Evolutionary conservation across 2,888 invertebrate species (phyloP).

Genomic region (Euzetes globulus): DNA sequence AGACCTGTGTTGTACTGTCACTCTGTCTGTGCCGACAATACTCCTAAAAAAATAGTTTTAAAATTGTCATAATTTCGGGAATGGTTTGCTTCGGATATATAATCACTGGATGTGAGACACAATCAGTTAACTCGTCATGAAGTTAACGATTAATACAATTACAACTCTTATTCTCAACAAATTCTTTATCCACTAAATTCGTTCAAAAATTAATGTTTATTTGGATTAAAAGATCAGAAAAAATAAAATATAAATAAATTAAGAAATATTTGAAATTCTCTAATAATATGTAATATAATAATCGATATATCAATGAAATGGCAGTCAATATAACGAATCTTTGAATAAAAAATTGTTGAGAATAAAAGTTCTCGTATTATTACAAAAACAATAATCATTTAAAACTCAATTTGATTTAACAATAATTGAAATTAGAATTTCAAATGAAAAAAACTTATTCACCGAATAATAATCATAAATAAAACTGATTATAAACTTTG

Average conservation of each 20-base stretch:
- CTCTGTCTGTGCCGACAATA: not conserved
- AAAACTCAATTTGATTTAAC: not conserved
- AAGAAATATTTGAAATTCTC: not conserved
- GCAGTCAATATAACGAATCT: not conserved
- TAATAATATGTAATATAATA: not conserved
- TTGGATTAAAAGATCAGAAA: not conserved
- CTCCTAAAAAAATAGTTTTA: not conserved
- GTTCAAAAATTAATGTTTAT: not conserved
- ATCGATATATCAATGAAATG: not conserved
- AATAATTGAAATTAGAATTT: not conserved
- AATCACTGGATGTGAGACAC: not conserved
- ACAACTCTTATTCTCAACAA: not conserved
- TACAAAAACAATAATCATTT: conserved; percentile 2
- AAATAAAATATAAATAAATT: not conserved
- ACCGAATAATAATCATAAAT: not conserved
- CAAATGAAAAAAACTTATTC: conserved; percentile 1
- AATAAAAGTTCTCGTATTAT: not conserved
- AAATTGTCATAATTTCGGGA: not conserved
- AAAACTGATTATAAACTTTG: not conserved
- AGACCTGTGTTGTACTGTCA: not conserved
- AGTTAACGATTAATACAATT: conserved; percentile 17
- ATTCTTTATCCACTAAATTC: not conserved
- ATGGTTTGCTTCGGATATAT: conserved; percentile 5
- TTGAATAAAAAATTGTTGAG: not conserved
- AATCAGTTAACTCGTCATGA: conserved; percentile 26